These are phyloP conservation scores for Globia sparganii DNA, from an alignment of 2,888 invertebrate species.

Conservation along the genomic window DNA sequence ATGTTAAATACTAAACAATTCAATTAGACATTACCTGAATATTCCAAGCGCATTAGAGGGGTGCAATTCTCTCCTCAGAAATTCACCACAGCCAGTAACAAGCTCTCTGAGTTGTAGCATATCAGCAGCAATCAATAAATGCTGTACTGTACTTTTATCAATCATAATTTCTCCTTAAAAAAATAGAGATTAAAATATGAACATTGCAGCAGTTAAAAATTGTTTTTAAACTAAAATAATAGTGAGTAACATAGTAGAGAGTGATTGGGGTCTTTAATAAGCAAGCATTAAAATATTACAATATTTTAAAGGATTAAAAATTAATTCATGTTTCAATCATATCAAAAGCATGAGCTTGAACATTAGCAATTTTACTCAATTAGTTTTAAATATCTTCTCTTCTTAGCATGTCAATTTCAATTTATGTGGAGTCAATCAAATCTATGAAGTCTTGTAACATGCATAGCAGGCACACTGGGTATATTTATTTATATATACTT, in stretches of 20 bases:
- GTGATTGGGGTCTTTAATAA: background rate
- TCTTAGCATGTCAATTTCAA: background rate
- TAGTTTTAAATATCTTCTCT: background rate
- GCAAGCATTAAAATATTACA: background rate
- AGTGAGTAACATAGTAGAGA: background rate
- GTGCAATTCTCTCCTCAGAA: conserved; percentile 95
- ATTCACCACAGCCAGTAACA: conserved; percentile 95
- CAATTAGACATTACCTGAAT: conserved; percentile 90
- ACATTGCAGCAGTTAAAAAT: background rate
- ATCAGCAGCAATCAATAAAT: conserved; percentile 96
- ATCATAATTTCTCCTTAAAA: conserved; percentile 92
- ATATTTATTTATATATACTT: too few relatives aligned
- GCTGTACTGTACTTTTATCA: conserved; percentile 95
- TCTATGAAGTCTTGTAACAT: background rate
- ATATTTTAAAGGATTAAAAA: background rate
- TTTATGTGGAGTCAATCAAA: background rate
- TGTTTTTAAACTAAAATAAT: background rate
- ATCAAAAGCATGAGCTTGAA: background rate
- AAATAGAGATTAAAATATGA: too few relatives aligned
- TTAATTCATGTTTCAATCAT: background rate
- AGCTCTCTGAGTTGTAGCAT: conserved; percentile 96
- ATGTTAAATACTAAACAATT: conserved; percentile 1
- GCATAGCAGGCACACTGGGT: background rate
- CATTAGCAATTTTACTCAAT: background rate
- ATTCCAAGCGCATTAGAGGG: conserved; percentile 97